These are phyloP conservation scores for Melanotaenia maccullochi DNA, from an alignment of 2,797 vertebrate species.

Conservation along the genomic window DNA sequence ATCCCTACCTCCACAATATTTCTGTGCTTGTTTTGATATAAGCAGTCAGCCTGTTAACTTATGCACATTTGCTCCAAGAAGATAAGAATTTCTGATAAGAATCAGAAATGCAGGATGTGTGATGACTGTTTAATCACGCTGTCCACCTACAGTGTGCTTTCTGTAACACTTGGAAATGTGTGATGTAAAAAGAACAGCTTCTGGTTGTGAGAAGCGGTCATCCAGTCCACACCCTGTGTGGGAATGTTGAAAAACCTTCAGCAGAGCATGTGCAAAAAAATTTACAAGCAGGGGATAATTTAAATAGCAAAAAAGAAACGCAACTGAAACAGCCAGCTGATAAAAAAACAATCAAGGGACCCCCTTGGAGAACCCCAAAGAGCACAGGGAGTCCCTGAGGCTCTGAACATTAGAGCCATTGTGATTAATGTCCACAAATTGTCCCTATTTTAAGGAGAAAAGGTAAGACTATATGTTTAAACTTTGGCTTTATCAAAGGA, in stretches of 20 bases:
- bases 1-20: conserved; percentile 12
- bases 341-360: too few species aligned
- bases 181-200: conserved; percentile 56
- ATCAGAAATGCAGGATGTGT: conserved; percentile 35
- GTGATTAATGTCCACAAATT: too few species aligned
- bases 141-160: conserved; percentile 52
- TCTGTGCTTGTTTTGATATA: conserved; percentile 18
- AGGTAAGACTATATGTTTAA: too few species aligned
- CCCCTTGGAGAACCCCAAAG: too few species aligned
- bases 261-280: not conserved
- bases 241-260: conserved; percentile 14
- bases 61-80: conserved; percentile 6
- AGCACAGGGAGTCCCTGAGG: too few species aligned
- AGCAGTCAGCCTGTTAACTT: conserved; percentile 8
- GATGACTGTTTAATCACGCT: conserved; percentile 43
- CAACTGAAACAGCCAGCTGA: too few species aligned
- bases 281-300: not conserved
- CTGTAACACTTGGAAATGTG: conserved; percentile 55
- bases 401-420: too few species aligned
- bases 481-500: too few species aligned
- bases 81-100: not conserved
- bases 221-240: not conserved
- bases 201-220: conserved; percentile 29
- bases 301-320: not conserved
- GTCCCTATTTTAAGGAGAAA: too few species aligned